Evolutionary conservation across 37 sponge, comb jelly and placozoan species (phyloP).

Genomic region (Spongia lamella): DNA sequence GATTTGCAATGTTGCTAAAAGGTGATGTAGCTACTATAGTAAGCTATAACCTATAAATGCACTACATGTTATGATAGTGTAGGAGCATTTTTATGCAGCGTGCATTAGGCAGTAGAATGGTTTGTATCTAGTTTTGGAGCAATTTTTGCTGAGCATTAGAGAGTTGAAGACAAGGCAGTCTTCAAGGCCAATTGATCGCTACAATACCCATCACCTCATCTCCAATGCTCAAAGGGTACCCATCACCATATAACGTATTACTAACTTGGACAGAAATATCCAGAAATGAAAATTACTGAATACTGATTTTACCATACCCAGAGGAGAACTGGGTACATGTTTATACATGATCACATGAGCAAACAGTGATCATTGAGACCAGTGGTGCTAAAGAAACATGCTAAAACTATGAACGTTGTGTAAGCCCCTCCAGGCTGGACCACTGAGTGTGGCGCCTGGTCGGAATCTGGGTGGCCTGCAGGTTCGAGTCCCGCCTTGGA

Average conservation of each 20-base stretch:
- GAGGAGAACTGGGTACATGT: too few species aligned
- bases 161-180: slow-evolving; percentile 62
- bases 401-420: slow-evolving; percentile 32
- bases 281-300: too few species aligned
- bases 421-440: too few species aligned
- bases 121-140: slow-evolving; percentile 58
- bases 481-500: too few species aligned
- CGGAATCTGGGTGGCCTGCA: too few species aligned
- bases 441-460: too few species aligned
- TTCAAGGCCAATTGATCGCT: slow-evolving; percentile 68
- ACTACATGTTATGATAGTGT: too few species aligned
- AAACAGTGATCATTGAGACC: slow-evolving; percentile 32
- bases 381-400: slow-evolving; percentile 61
- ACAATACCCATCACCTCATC: slow-evolving; percentile 50
- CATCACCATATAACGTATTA: too few species aligned
- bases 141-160: slow-evolving; percentile 72
- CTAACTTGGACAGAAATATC: slow-evolving; percentile 9
- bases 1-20: slow-evolving; percentile 55
- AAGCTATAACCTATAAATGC: slow-evolving; percentile 76
- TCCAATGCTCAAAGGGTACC: slow-evolving; percentile 87
- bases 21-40: too few species aligned
- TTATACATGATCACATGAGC: too few species aligned
- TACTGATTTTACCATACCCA: too few species aligned
- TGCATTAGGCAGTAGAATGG: slow-evolving; percentile 60
- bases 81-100: too few species aligned